Evolutionary conservation across 2,113 vertebrate genomes (phyloP), one percentile per base, ranked within the genome.

Genomic region (Ranitomeya variabilis): DNA sequence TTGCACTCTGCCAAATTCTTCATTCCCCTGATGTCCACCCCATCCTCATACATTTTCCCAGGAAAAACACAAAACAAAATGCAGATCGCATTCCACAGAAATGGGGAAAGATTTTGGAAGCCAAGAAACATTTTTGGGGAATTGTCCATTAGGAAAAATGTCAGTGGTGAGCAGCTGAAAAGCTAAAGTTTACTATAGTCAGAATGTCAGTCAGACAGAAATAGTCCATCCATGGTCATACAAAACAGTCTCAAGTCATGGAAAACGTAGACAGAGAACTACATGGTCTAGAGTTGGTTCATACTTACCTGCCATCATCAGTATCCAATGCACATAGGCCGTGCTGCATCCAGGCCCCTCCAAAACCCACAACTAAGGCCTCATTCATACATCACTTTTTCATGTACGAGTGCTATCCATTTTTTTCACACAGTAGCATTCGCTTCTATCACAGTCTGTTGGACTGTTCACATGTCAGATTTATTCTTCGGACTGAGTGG

Each of bases 81-180:
- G 8, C 57, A 62, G 15, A 81, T 81, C 59, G 37, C 9, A 81
- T 81, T 81, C 79, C 57, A 81, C 55, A 81, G 55, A 81, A 62
- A 76, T 31, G 23, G 55, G 7, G 26, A 80, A 60, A 80, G 78
- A 59, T 80, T 13, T 18, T 59, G 23, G 55, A 59, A 57, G n/a
- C 78, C 78, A 57, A 26, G 7, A 0, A 31, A 81, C 79, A 80
- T 57, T 57, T 57, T 60, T 31, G 14, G 23, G 55, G n/a, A 31
- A 80, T 80, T 59, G 55, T 14, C 15, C 55, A 62, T 62, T 21
- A 9, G 79, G 79, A 55, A 81, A 81, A 60, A 81, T 45, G 15
- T 62, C 59, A 60, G 31, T 62, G 31, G 55, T 16, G 79, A 51
- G 45, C 73, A 76, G 45, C 18, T 76, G 45, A 76, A 76, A 7